Evolutionary conservation across 1,140 invertebrate genomes (phyloP).

Genomic region (Steinernema feltiae): DNA sequence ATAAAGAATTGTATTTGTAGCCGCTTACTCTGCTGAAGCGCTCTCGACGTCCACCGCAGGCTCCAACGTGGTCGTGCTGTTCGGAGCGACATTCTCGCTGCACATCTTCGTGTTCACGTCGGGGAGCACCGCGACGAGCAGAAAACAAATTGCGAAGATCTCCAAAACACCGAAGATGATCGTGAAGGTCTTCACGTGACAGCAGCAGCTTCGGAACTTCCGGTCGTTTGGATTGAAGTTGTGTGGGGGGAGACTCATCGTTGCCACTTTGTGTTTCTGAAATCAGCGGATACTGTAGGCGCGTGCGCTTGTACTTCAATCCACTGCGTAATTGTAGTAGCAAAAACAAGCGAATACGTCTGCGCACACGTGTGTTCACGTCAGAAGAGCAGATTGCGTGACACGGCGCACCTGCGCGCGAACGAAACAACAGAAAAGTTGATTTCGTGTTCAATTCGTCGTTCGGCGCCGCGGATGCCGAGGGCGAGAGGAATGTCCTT

Average conservation of each 20-base stretch:
- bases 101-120: constrained; percentile 29
- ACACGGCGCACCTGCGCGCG: too few species aligned
- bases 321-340: too few species aligned
- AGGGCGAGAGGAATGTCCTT: too few species aligned
- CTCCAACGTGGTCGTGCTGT: too few species aligned
- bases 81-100: background rate
- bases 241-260: constrained; percentile 2
- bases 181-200: constrained; percentile 32
- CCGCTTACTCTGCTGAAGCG: background rate
- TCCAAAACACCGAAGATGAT: constrained; percentile 30
- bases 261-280: background rate
- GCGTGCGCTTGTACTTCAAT: too few species aligned
- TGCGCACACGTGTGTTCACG: too few species aligned
- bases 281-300: too few species aligned
- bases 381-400: too few species aligned
- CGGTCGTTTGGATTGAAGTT: constrained; percentile 30
- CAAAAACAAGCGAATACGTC: too few species aligned
- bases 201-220: constrained; percentile 24
- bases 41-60: background rate
- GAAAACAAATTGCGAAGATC: constrained; percentile 42
- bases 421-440: too few species aligned
- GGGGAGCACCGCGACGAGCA: constrained; percentile 43
- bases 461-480: too few species aligned
- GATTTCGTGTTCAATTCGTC: too few species aligned
- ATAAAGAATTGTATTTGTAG: constrained; percentile 13